A percentile compares a stretch with the other conserved stretches of the same genome.
Evolutionary conservation across 2,888 invertebrate genomes (phyloP).

Genomic region (Drosophila heteroneura): DNA sequence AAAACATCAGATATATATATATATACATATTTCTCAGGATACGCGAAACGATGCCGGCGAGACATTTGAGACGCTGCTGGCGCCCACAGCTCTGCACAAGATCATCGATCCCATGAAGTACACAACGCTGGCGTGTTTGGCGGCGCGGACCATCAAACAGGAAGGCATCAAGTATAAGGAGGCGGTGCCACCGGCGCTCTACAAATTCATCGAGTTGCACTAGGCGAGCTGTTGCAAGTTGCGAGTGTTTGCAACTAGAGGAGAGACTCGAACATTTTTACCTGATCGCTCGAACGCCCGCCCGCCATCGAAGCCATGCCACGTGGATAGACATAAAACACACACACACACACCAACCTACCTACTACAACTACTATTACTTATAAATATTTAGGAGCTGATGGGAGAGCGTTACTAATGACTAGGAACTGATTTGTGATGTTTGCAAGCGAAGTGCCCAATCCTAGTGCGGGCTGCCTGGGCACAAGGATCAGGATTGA

Average conservation of each 20-base stretch:
- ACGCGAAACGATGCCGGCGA: slow-evolving; percentile 91
- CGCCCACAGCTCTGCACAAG: slow-evolving; percentile 88
- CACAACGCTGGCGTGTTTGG: slow-evolving; percentile 93
- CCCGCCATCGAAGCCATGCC: slow-evolving; percentile 72
- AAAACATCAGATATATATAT: not conserved
- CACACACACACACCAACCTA: slow-evolving; percentile 11
- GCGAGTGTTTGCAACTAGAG: slow-evolving; percentile 27
- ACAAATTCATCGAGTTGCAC: slow-evolving; percentile 85
- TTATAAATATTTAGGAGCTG: slow-evolving; percentile 59
- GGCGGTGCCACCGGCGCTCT: slow-evolving; percentile 87
- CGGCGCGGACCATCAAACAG: slow-evolving; percentile 92
- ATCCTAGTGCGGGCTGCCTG: slow-evolving; percentile 33
- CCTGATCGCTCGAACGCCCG: slow-evolving; percentile 25
- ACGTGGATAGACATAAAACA: slow-evolving; percentile 52
- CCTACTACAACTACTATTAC: slow-evolving; percentile 48
- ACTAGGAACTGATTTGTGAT: slow-evolving; percentile 80
- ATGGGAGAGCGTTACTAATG: slow-evolving; percentile 68
- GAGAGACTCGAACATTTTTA: slow-evolving; percentile 20
- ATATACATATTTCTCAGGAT: slow-evolving; percentile 73
- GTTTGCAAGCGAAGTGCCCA: slow-evolving; percentile 75
- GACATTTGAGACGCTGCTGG: slow-evolving; percentile 90
- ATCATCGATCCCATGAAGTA: slow-evolving; percentile 92
- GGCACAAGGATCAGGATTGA: slow-evolving; percentile 35
- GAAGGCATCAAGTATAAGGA: slow-evolving; percentile 89
- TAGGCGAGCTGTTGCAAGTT: slow-evolving; percentile 57